phyloP scores from a whole-genome alignment of 1,140 invertebrate species.

The Drosophila ercepeae region DNA sequence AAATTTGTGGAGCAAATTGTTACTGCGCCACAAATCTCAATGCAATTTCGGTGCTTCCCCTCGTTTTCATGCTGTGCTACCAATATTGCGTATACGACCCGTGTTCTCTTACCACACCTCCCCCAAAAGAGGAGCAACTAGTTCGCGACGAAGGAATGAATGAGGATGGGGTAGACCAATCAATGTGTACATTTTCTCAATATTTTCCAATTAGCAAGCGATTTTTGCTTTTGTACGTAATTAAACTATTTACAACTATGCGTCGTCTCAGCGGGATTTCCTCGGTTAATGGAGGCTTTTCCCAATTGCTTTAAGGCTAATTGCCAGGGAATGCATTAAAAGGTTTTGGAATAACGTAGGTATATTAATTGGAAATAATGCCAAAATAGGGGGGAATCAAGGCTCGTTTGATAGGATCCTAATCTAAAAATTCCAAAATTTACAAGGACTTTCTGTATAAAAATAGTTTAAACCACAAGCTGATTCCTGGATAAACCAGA shows the following conservation, averaged over 20 bases:
- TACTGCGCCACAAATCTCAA: conserved; percentile 63
- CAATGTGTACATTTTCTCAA: conserved; percentile 51
- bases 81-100: conserved; percentile 58
- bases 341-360: conserved; percentile 22
- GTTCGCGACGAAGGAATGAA: background rate
- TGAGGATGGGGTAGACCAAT: conserved; percentile 1
- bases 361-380: conserved; percentile 19
- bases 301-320: conserved; percentile 7
- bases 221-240: conserved; percentile 61
- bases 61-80: conserved; percentile 41
- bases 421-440: background rate
- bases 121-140: conserved; percentile 10
- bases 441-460: background rate
- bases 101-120: background rate
- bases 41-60: conserved; percentile 60
- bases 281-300: conserved; percentile 31
- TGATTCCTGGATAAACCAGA: no score
- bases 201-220: conserved; percentile 70
- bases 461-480: background rate
- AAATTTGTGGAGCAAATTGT: conserved; percentile 37
- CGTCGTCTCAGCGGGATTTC: conserved; percentile 49
- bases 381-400: background rate
- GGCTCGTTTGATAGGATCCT: no score
- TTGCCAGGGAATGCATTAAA: conserved; percentile 5
- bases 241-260: conserved; percentile 73